phyloP scores from a whole-genome alignment of 2,797 vertebrate species.

The Danionella dracula region DNA sequence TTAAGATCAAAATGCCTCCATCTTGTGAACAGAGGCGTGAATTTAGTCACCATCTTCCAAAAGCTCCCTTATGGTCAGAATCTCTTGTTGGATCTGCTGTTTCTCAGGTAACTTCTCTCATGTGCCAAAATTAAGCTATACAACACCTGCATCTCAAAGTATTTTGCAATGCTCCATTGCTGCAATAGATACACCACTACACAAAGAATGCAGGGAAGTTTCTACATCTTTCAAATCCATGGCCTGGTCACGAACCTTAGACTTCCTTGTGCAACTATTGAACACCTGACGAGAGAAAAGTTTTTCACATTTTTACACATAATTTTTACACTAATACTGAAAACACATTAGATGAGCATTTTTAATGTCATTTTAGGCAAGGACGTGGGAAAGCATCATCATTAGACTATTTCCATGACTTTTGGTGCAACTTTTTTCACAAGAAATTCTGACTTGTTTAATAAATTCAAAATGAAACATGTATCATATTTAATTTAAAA shows the following conservation, averaged over 20 bases:
- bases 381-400: too few species aligned
- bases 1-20: conserved; percentile 55
- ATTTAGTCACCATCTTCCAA: conserved; percentile 46
- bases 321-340: too few species aligned
- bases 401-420: too few species aligned
- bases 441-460: too few species aligned
- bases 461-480: too few species aligned
- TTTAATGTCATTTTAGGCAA: too few species aligned
- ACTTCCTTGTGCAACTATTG: neutral
- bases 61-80: conserved; percentile 45
- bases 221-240: conserved; percentile 34
- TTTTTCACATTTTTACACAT: too few species aligned
- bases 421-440: too few species aligned
- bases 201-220: conserved; percentile 52
- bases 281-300: too few species aligned
- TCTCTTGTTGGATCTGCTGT: conserved; percentile 57
- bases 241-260: conserved; percentile 40
- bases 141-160: conserved; percentile 65
- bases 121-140: conserved; percentile 44
- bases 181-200: conserved; percentile 44
- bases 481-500: too few species aligned
- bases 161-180: conserved; percentile 63
- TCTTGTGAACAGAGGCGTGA: conserved; percentile 58
- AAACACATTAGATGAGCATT: too few species aligned
- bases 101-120: conserved; percentile 42